A percentile compares a stretch with the other conserved stretches of the same genome.
Evolutionary conservation across 2,888 invertebrate species (phyloP).

Genomic region (Osedax fenrisi): DNA sequence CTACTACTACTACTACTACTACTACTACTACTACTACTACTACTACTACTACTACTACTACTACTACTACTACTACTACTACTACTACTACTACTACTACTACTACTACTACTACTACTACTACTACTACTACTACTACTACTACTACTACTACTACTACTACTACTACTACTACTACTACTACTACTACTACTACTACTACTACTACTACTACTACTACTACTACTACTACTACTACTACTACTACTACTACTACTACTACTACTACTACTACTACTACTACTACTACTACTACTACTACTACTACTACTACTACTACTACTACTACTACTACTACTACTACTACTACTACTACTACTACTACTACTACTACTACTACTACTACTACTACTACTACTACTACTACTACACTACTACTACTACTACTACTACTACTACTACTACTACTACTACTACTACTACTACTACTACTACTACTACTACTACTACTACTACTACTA

Average conservation of each 20-base stretch:
- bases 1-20: not conserved
- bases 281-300: not conserved
- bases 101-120: not conserved
- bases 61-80: slow-evolving; percentile 2
- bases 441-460: not conserved
- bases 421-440: not conserved
- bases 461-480: slow-evolving; percentile 2
- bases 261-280: not conserved
- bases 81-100: not conserved
- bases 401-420: no score
- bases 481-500: not conserved
- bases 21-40: not conserved
- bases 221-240: not conserved
- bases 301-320: slow-evolving; percentile 2
- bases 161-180: not conserved
- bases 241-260: not conserved
- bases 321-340: not conserved
- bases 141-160: not conserved
- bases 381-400: not conserved
- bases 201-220: not conserved
- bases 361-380: not conserved
- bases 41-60: not conserved
- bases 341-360: not conserved
- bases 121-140: not conserved
- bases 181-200: not conserved